Conservation (phyloP, 2,797 vertebrate species). For the Anomalospiza imberbis region DNA sequence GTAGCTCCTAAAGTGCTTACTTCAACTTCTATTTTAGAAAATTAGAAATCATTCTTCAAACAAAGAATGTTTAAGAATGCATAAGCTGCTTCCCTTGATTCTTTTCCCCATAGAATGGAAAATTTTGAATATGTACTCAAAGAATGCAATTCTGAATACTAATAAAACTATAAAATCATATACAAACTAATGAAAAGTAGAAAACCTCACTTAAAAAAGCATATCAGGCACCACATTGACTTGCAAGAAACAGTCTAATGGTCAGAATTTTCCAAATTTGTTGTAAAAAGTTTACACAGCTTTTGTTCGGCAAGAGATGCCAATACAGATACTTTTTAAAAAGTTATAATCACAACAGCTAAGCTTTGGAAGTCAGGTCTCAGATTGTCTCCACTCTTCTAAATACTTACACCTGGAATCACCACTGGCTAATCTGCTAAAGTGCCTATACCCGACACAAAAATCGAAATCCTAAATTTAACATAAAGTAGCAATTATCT, state of each 20-base stretch:
- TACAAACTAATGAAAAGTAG: neutral
- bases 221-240: fast-evolving
- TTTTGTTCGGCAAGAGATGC: neutral
- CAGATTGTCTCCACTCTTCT: neutral
- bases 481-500: neutral
- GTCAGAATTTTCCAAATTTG: neutral
- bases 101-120: neutral
- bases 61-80: neutral
- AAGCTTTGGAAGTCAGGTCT: neutral
- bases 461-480: neutral
- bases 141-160: neutral
- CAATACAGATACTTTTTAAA: neutral
- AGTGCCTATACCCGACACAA: neutral
- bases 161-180: neutral
- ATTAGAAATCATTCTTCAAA: neutral
- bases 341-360: neutral
- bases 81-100: neutral
- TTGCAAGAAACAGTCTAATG: neutral
- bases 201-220: neutral
- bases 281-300: neutral
- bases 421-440: neutral
- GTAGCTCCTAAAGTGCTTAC: neutral
- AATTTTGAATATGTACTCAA: neutral
- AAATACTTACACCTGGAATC: neutral
- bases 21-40: neutral